phyloP scores from a whole-genome alignment of 2,113 vertebrate species.

The Sterna hirundo region DNA sequence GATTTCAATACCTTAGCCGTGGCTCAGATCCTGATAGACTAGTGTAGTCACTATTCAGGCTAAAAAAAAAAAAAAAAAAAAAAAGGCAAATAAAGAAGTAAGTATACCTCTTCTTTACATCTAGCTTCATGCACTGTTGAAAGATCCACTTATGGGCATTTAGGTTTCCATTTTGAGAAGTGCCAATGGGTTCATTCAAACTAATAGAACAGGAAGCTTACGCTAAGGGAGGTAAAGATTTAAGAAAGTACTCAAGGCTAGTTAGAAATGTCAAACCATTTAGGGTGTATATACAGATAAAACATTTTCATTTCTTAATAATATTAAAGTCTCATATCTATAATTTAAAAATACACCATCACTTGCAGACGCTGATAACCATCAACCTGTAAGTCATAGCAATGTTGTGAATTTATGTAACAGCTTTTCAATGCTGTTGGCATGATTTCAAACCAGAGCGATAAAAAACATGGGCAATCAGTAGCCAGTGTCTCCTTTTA shows the following conservation, averaged over 20 bases:
- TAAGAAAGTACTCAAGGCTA: neutral
- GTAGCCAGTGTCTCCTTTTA: neutral
- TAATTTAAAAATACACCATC: neutral
- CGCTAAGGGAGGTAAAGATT: accelerated
- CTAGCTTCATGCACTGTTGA: neutral
- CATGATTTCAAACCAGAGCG: neutral
- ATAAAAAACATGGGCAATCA: neutral
- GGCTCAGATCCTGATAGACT: neutral
- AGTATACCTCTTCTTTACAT: neutral
- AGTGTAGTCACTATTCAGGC: neutral
- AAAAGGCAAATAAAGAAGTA: neutral
- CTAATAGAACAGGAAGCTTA: neutral
- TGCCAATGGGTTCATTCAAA: neutral
- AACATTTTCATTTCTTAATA: neutral
- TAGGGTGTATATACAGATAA: neutral
- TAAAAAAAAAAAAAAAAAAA: neutral
- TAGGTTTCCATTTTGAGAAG: neutral
- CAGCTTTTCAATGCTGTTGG: neutral
- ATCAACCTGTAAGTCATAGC: neutral
- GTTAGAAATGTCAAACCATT: neutral
- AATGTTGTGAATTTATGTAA: neutral
- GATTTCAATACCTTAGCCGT: neutral
- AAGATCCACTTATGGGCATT: neutral
- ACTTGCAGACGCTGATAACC: neutral
- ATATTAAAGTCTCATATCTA: neutral